Base-by-base conservation (phyloP, 1,140 invertebrate genomes). In the Drosophila subobscura region DNA sequence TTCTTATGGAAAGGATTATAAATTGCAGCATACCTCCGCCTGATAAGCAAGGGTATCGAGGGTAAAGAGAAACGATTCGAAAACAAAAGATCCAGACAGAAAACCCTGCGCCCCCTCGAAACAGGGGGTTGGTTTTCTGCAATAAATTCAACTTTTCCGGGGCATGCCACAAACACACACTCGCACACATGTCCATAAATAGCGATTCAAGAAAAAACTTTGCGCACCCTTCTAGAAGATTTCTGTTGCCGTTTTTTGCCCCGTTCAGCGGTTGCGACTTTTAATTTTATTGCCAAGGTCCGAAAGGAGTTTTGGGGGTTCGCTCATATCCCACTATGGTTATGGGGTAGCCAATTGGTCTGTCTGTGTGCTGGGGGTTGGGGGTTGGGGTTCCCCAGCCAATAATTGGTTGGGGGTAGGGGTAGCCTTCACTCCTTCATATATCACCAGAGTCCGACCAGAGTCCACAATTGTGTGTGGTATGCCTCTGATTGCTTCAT, bases 261-360 rank as follows among this genome's bases (percentile, higher is more conserved):
- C 37, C 40, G n/a, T 65, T 70, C 33, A 45, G 59, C 46, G 58
- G 70, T 73, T 65, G 71, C 70, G 71, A 73, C 71, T 73, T 73
- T 74, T 74, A 63, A 74, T 74, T 74, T 74, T 74, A 74, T 74
- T 51, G 70, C 71, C 71, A 73, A 57, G 47, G 70, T 73, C 57
- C 70, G 14, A 33, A 7, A 22, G 51, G 5, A 7, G 10, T 7
- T 33, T 4, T 23, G 65, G 20, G 40, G 44, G 53, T 47, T 4
- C 29, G 16, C 25, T 40, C n/a, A 49, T 10, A 10, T 41, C 1
- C 16, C 16, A 20, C 16, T 20, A 20, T 20, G 16, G 16, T 20
- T 20, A n/a, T 54, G 20, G 67, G 37, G 14, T 49, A 70, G 71
- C 70, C 71, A 73, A 73, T 73, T 64, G 10, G 25, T 37, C 33